Conservation (phyloP, 2,113 vertebrate species). For the Arenaria interpres region DNA sequence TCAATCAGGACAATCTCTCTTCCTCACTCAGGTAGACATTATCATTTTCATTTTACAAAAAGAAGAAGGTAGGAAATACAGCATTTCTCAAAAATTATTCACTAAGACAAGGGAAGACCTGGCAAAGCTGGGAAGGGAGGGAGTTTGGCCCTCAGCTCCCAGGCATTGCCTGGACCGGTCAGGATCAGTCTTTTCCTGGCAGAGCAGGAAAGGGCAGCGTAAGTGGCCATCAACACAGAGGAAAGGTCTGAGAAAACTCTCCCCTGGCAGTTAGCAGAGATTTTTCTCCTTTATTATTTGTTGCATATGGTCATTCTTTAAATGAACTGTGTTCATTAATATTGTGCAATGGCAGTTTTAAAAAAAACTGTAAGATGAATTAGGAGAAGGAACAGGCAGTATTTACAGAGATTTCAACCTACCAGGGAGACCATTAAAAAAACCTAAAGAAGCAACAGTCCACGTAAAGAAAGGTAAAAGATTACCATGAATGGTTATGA, state of each 20-base stretch:
- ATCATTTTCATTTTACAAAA: background rate
- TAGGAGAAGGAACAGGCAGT: background rate
- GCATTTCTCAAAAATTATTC: background rate
- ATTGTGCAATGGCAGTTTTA: background rate
- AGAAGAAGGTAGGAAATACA: background rate
- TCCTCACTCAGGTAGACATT: background rate
- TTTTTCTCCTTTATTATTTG: background rate
- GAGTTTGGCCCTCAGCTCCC: background rate
- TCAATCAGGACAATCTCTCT: background rate
- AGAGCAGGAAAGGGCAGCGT: background rate
- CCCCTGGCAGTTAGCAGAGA: background rate
- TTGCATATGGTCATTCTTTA: background rate
- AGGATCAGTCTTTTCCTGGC: background rate
- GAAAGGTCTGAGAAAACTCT: background rate
- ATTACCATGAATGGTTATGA: background rate
- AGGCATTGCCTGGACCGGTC: rapidly evolving
- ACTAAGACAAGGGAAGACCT: background rate
- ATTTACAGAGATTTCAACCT: background rate
- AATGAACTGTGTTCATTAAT: background rate
- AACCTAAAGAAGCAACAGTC: background rate
- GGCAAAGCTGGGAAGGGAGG: background rate
- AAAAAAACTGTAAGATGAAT: background rate
- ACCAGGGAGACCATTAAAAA: background rate
- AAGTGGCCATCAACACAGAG: background rate
- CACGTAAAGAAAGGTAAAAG: background rate